These are phyloP conservation scores for Onychostruthus taczanowskii DNA, from an alignment of 2,113 vertebrate species.

Conservation along the genomic window DNA sequence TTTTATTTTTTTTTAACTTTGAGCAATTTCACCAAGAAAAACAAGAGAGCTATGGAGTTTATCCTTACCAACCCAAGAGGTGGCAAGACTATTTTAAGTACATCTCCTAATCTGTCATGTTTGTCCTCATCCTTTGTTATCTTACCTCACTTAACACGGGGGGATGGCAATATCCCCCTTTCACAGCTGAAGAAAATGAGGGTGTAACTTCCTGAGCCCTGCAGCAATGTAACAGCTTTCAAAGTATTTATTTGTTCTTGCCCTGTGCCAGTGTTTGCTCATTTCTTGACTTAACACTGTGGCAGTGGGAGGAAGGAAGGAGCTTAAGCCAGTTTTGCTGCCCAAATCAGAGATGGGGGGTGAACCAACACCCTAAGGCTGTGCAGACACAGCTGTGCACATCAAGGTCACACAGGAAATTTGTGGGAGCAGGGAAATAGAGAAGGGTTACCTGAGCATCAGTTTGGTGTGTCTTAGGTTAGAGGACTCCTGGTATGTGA, in stretches of 20 bases:
- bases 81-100: neutral
- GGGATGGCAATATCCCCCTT: neutral
- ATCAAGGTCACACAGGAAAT: neutral
- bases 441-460: neutral
- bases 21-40: neutral
- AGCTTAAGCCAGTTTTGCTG: neutral
- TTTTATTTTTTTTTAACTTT: neutral
- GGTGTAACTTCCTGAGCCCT: neutral
- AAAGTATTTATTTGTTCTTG: neutral
- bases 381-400: neutral
- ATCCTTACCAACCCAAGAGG: neutral
- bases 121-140: neutral
- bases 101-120: neutral
- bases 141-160: accelerated
- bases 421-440: neutral
- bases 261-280: neutral
- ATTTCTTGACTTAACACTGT: neutral
- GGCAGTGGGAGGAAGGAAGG: conserved; percentile 14
- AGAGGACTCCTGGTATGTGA: neutral
- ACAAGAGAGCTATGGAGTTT: neutral
- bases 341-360: neutral
- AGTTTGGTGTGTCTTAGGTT: neutral
- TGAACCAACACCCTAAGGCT: neutral
- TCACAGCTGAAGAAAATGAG: neutral
- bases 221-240: neutral